Conservation (phyloP, 2,888 invertebrate species). For the Onthophagus sagittarius region DNA sequence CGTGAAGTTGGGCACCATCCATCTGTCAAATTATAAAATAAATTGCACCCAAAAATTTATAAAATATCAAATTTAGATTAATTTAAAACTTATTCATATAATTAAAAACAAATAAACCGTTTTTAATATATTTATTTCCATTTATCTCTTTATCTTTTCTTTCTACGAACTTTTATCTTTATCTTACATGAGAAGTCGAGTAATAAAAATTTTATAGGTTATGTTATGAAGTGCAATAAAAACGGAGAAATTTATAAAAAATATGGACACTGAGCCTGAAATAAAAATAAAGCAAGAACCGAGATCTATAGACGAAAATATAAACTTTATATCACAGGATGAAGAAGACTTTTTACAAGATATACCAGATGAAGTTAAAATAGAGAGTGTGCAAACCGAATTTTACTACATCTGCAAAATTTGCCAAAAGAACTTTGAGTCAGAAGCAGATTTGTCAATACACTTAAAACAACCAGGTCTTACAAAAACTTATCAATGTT, state of each 20-base stretch:
- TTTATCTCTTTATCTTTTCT: too few relatives aligned
- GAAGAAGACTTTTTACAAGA: neutral
- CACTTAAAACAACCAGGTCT: slow-evolving; percentile 34
- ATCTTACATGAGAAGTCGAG: neutral
- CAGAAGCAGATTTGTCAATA: slow-evolving; percentile 30
- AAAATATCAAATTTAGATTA: too few relatives aligned
- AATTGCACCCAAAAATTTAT: too few relatives aligned
- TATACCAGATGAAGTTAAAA: neutral
- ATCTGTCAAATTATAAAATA: too few relatives aligned
- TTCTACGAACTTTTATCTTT: neutral
- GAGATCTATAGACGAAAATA: neutral
- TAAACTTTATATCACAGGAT: neutral
- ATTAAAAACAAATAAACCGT: too few relatives aligned
- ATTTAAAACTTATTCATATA: too few relatives aligned
- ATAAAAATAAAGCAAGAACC: neutral
- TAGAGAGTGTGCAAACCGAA: neutral
- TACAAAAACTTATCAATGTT: slow-evolving; percentile 38
- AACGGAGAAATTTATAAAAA: neutral
- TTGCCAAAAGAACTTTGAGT: slow-evolving; percentile 34
- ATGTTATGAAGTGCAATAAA: neutral
- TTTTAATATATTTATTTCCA: too few relatives aligned
- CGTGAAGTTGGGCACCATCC: too few relatives aligned
- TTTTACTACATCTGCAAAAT: slow-evolving; percentile 33
- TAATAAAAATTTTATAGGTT: neutral
- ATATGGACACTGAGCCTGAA: neutral